Base-by-base conservation (phyloP, 2,113 vertebrate species). In the Mormoops blainvillei region DNA sequence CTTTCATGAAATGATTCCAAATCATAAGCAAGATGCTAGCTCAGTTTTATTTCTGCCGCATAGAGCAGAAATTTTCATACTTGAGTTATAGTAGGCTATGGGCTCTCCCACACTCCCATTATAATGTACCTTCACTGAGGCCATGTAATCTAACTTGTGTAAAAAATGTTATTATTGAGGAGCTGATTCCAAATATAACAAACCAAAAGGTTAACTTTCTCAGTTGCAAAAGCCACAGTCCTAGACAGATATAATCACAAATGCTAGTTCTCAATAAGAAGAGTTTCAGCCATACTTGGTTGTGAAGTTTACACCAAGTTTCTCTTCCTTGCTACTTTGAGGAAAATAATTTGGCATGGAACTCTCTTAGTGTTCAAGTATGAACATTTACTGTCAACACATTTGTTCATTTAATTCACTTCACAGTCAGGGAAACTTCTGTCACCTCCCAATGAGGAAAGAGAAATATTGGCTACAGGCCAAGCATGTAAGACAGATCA, bases 101-200 rank as follows among this genome's bases (percentile, higher is more conserved):
- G 5, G 18, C 36, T 38, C 28, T 91, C 84, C 7, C 4, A 84
- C 45, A 24, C 41, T 94, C 67, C 33, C 36, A 82, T 85, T 95
- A 71, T 89, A 85, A 54, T 50, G 19, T 82, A 20, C 43, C 38
- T 94, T 87, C 54, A 83, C 61, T 71, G 61, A 91, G 31, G 45
- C 31, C 87, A 95, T 68, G 68, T 85, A 68, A 81, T 87, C 43
- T 89, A 70, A 87, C 63, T 95, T 95, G 48, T 70, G 3, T 65
- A 38, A 88, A 88, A 84, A 48, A 78, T 95, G n/a, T 87, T 52
- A 68, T 87, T 88, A 70, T 78, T 74, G 36, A 88, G 20, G 48
- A 95, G 83, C 52, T 80, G 31, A 19, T 76, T 95, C 54, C 71
- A 96, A 95, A 73, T 96, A 81, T 50, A 95, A 89, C 26, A 92